Base-by-base conservation (phyloP, 2,797 vertebrate genomes). In the Chrosomus eos region DNA sequence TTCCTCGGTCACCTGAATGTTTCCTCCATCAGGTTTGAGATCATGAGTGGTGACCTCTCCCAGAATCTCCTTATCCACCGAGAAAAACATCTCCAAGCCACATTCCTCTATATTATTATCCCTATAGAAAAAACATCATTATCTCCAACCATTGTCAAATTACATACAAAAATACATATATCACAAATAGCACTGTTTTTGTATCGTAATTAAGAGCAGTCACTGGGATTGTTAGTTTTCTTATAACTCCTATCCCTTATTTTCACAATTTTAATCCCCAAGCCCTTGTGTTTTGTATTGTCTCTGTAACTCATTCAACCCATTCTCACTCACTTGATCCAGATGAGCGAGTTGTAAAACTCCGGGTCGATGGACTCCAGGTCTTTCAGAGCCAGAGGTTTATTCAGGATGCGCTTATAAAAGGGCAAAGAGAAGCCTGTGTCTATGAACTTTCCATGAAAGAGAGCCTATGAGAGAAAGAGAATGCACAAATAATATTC, bases 331-430 rank as follows among this genome's bases (percentile, higher is more conserved):
- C 94, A 99, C 98, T 98, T 99, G 93, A 99, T 98, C 98, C 98
- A 99, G 92, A 99, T 99, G 92, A 99, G 97, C 64, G 98, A 99
- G 94, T 99, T 99, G 90, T 99, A 99, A 94, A 99, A 99, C 91
- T 99, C 98, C 3, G 98, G 97, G 93, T 99, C 98, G 81, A 99
- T 97, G 87, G 98, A 98, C 94, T 99, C 98, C 92, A 99, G 94
- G 91, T 99, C 98, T 93, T 99, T 99, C 84, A 99, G 96, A 89
- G 96, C 97, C 84, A 99, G 94, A 70, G 96, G 96, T 91, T 99
- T 99, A 94, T 97, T 99, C 73, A 99, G 93, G 89, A 99, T 99
- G 31, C 98, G 96, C 88, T 99, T 99, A 93, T 99, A 99, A 94
- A 99, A 99, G 7, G 98, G 98, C 91, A 99, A 92, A 78, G 98